phyloP scores from a whole-genome alignment of 2,888 invertebrate species.

The Ormia ochracea region DNA sequence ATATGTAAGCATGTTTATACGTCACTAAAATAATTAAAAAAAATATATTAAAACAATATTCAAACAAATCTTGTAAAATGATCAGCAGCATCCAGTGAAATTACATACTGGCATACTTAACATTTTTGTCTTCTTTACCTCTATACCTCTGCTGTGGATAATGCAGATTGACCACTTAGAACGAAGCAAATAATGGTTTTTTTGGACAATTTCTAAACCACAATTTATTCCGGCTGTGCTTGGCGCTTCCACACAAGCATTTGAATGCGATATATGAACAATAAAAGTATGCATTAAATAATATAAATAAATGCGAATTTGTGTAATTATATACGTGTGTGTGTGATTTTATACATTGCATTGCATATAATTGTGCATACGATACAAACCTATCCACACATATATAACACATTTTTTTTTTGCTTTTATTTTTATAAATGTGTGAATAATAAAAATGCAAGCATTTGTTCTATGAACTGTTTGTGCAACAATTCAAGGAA shows the following conservation, averaged over 20 bases:
- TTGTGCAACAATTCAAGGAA: background rate
- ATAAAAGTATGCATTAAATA: background rate
- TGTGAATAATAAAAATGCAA: background rate
- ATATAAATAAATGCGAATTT: too few relatives aligned
- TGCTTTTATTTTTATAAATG: background rate
- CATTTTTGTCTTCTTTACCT: background rate
- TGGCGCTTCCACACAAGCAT: background rate
- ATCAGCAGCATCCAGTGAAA: background rate
- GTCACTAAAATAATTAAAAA: too few relatives aligned
- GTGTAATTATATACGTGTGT: too few relatives aligned
- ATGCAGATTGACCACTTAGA: too few relatives aligned
- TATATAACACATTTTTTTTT: background rate
- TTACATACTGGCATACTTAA: background rate
- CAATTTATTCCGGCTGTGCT: too few relatives aligned
- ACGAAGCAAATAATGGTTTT: too few relatives aligned
- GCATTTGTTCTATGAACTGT: background rate
- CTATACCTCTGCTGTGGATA: background rate
- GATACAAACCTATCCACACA: background rate
- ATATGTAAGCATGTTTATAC: too few relatives aligned
- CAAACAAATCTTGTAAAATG: too few relatives aligned
- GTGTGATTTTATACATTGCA: too few relatives aligned
- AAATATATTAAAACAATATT: too few relatives aligned
- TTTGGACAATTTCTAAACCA: too few relatives aligned
- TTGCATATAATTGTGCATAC: background rate
- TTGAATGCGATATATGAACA: background rate